Evolutionary conservation across 2,113 vertebrate genomes (phyloP).

Genomic region (Empidonax traillii): DNA sequence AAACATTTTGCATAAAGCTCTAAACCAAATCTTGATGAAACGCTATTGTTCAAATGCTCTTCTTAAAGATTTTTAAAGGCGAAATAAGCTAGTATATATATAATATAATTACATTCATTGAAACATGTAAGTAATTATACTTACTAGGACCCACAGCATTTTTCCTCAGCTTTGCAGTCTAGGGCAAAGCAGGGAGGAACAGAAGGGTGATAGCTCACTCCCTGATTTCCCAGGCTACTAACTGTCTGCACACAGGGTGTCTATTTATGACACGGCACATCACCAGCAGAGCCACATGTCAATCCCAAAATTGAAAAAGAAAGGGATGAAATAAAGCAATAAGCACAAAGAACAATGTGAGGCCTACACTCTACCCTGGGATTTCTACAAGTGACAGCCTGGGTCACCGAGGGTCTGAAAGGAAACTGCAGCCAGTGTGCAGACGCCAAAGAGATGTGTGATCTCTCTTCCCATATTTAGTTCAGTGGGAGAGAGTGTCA

Average conservation of each 20-base stretch:
- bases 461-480: not conserved
- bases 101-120: not conserved
- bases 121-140: not conserved
- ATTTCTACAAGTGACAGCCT: slow-evolving; percentile 8
- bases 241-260: not conserved
- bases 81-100: not conserved
- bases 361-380: not conserved
- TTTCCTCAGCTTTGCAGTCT: not conserved
- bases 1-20: not conserved
- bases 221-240: not conserved
- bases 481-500: not conserved
- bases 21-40: not conserved
- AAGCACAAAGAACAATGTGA: not conserved
- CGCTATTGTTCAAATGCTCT: not conserved
- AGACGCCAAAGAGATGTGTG: not conserved
- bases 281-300: not conserved
- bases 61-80: not conserved
- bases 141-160: not conserved
- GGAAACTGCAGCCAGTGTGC: not conserved
- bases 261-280: slow-evolving; percentile 11
- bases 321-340: slow-evolving; percentile 26
- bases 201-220: not conserved
- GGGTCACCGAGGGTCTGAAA: not conserved
- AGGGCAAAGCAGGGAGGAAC: not conserved
- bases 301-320: slow-evolving; percentile 21